Percentiles rank a stretch among this genome's conserved stretches.
Evolutionary conservation across 1,140 invertebrate genomes (phyloP).

Genomic region (Zelostemma sp.): DNA sequence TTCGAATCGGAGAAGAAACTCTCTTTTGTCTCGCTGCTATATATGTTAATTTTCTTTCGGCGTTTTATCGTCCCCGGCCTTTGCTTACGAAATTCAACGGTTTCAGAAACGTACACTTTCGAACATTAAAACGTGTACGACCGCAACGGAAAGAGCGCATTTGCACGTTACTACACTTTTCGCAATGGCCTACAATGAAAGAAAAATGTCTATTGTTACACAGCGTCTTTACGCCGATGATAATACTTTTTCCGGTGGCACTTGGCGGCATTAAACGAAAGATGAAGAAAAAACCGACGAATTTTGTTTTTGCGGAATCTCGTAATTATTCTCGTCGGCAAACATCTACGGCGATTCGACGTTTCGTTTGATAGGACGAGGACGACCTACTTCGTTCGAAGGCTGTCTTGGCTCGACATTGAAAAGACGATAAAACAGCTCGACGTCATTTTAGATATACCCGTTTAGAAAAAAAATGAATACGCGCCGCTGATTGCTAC

Average conservation of each 20-base stretch:
- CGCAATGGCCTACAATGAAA: background rate
- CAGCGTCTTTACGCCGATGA: background rate
- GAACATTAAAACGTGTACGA: background rate
- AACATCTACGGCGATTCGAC: too few species aligned
- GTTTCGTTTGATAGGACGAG: constrained; percentile 5
- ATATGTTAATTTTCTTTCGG: too few species aligned
- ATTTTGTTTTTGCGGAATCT: too few species aligned
- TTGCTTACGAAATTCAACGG: constrained; percentile 1
- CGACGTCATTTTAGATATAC: constrained; percentile 2
- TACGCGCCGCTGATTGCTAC: background rate
- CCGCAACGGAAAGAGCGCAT: background rate
- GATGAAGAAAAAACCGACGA: too few species aligned
- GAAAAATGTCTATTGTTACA: background rate
- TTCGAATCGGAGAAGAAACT: too few species aligned
- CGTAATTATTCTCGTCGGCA: too few species aligned
- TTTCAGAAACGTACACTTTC: background rate
- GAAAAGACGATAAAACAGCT: background rate
- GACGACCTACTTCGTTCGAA: constrained; percentile 3
- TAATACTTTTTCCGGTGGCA: background rate
- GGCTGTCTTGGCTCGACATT: background rate
- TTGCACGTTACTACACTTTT: background rate
- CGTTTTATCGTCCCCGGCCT: background rate
- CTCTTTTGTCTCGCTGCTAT: too few species aligned
- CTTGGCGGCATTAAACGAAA: too few species aligned
- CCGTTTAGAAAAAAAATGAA: background rate